Base-by-base conservation (phyloP, 2,113 vertebrate genomes). In the Tupaia tana region DNA sequence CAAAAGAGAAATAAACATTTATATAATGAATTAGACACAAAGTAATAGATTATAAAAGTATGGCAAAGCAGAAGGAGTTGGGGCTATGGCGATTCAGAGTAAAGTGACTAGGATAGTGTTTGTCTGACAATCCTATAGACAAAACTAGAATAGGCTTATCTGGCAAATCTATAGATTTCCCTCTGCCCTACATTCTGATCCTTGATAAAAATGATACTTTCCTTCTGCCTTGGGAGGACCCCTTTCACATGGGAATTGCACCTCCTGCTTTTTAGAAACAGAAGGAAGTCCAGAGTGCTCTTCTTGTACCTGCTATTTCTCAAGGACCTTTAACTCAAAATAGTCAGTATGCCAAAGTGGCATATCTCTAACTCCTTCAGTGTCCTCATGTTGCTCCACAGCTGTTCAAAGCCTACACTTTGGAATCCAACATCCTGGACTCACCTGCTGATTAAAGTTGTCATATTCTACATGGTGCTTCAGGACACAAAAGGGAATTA, bases 381-480 rank as follows among this genome's bases (percentile, higher is more conserved):
- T 20, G 31, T 29, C 63, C 6, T 85, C 18, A 0, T 13, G 29
- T 54, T 82, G 43, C 9, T 74, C 54, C 7, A 86, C 59, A 84
- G 43, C 10, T 80, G 6, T 63, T 84, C 63, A 59, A 85, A 86
- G 4, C n/a, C 25, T 8, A 82, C 31, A 78, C 58, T 80, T 78
- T 71, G 73, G 71, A 94, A 63, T 83, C 43, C 59, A 89, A 71
- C 20, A 66, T 3, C 54, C 69, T 69, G 20, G 25, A 58, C 25
- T 80, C 31, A 66, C 16, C 59, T 85, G 29, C 27, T 69, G 22
- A 81, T 95, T 80, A 90, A 93, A 54, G 43, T n/a, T 67, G 90
- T 63, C 25, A 64, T 56, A 58, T 9, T 82, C 66, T 63, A 87
- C 56, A 22, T 0, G 3, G 59, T 52, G 18, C 34, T 64, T 20